phyloP scores from a whole-genome alignment of 2,797 vertebrate genomes.

The Sebastolobus altivelis region DNA sequence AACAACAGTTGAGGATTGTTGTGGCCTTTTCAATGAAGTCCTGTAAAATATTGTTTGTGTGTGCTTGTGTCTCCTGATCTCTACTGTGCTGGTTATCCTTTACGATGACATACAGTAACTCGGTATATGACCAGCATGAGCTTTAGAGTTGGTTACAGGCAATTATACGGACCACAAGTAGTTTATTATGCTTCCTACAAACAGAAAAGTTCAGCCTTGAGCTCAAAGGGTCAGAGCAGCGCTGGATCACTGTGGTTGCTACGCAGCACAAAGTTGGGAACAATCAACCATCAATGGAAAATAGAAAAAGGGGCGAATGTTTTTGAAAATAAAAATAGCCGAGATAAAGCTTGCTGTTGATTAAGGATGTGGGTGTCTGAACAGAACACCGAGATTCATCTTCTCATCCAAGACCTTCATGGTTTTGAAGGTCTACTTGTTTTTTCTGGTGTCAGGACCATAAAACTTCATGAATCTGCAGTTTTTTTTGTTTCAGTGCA shows the following conservation, averaged over 20 bases:
- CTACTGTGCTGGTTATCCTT: not conserved
- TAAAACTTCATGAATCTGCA: not conserved
- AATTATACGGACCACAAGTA: not conserved
- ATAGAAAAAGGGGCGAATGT: not conserved
- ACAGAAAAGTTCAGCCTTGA: constrained; percentile 2
- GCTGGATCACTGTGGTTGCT: constrained; percentile 18
- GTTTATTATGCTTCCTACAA: not conserved
- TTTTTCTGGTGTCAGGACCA: not conserved
- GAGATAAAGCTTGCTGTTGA: not conserved
- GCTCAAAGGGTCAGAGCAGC: not conserved
- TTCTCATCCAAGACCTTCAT: not conserved
- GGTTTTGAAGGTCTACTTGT: not conserved
- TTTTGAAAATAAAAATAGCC: not conserved
- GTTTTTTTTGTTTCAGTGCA: constrained; percentile 9
- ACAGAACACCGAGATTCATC: not conserved
- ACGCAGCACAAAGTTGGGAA: constrained; percentile 3
- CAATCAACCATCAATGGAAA: not conserved
- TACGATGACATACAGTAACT: not conserved
- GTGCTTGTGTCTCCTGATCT: not conserved
- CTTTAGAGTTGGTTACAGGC: not conserved
- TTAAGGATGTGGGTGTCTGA: not conserved
- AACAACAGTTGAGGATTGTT: not conserved
- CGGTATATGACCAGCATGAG: no score
- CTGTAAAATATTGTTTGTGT: not conserved
- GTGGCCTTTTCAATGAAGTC: not conserved